A percentile compares a stretch with the other conserved stretches of the same genome.
These are phyloP conservation scores for Amiota communis DNA, from an alignment of 2,888 invertebrate genomes.

Conservation along the genomic window DNA sequence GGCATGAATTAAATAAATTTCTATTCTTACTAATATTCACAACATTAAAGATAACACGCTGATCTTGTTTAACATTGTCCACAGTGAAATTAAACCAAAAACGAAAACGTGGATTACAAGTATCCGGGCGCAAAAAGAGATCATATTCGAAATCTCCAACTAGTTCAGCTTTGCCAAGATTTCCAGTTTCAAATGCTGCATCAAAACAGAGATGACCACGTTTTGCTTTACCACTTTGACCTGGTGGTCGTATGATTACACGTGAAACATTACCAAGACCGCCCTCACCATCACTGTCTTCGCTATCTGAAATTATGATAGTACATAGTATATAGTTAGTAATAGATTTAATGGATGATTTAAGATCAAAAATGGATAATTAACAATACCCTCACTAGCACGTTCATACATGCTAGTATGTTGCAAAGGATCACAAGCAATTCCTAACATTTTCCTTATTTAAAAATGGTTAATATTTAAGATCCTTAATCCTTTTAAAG, in stretches of 20 bases:
- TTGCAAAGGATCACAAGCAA: conserved; percentile 74
- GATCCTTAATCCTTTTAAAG: not conserved
- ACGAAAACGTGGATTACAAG: conserved; percentile 91
- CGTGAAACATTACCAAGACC: conserved; percentile 94
- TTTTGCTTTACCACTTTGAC: conserved; percentile 95
- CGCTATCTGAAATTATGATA: conserved; percentile 79
- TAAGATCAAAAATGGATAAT: not conserved
- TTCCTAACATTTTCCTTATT: conserved; percentile 69
- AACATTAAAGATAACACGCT: conserved; percentile 96
- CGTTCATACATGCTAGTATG: conserved; percentile 81
- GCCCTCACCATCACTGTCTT: conserved; percentile 94
- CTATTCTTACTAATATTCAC: conserved; percentile 96
- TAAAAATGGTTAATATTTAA: not conserved
- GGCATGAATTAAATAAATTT: conserved; percentile 89
- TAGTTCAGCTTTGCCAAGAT: conserved; percentile 95
- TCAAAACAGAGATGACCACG: conserved; percentile 97
- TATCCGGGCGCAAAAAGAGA: conserved; percentile 95
- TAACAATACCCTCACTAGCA: conserved; percentile 74
- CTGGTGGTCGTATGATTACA: conserved; percentile 89
- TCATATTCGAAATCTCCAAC: conserved; percentile 97
- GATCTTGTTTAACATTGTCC: conserved; percentile 94
- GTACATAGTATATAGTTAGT: too few species aligned
- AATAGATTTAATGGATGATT: not conserved
- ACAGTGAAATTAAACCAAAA: conserved; percentile 99
- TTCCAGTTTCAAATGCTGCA: conserved; percentile 97